Base-by-base conservation (phyloP, 2,113 vertebrate species). In the Xiphorhynchus elegans region DNA sequence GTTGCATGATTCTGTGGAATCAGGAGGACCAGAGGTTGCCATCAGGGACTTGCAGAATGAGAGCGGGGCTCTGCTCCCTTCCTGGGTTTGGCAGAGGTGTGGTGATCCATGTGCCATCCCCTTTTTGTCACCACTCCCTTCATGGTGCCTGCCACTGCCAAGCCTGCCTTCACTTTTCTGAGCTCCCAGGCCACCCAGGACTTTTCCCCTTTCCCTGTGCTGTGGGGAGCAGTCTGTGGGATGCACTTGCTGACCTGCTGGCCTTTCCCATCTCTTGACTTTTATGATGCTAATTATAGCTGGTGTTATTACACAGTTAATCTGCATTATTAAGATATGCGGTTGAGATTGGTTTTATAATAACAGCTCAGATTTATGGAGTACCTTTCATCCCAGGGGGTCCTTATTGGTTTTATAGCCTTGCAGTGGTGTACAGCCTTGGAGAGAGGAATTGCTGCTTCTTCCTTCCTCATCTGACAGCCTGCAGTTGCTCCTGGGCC, bases 331-430 rank as follows among this genome's bases (percentile, higher is more conserved):
- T 91, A 97, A 93, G 85, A 94, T 91, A 89, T 87, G 92, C 1
- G 1, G 82, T 72, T 58, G 92, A 94, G 93, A 95, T 89, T 58
- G 55, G 79, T 70, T 95, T 90, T 92, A 53, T 85, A 94, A 88
- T 80, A 95, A 94, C 93, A 76, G 87, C 96, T 87, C 44, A 49
- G 89, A 93, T 90, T 95, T 93, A 95, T 95, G 76, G 87, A 91
- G 79, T 92, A 35, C 47, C 49, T 84, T 86, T 81, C 72, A 35
- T 95, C 87, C 81, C 82, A 78, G 35, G 84, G 53, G 74, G 72
- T 85, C 72, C 39, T 84, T 50, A 44, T 3, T 52, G 68, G 28
- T 80, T 88, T 81, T 77, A 74, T 2, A 66, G 82, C 78, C 70
- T 87, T 84, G 42, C 63, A 11, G 47, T 42, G 26, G 37, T 47